A percentile compares a stretch with the other conserved stretches of the same genome.
Conservation (phyloP, 2,797 vertebrate species). For the Rhinoraja longicauda region DNA sequence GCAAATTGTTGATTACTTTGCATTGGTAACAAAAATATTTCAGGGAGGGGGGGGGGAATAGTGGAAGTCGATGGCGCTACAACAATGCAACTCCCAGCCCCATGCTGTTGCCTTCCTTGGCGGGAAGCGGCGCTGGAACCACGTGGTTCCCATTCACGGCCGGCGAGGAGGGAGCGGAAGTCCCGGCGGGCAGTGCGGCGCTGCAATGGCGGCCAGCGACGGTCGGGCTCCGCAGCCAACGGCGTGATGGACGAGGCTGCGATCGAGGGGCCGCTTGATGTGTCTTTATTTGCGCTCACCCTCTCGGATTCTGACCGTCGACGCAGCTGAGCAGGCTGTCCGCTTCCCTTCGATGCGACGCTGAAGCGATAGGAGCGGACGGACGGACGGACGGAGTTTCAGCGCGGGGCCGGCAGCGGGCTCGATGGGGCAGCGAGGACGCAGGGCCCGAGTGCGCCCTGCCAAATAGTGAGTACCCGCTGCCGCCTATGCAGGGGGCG, state of each 20-base stretch:
- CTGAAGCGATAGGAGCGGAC: no score
- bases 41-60: no score
- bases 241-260: not conserved
- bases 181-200: not conserved
- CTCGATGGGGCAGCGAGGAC: not conserved
- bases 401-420: not conserved
- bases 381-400: no score
- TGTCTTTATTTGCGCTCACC: no score
- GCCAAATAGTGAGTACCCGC: slow-evolving; percentile 9
- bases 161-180: not conserved
- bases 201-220: not conserved
- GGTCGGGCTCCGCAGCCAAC: not conserved
- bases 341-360: not conserved
- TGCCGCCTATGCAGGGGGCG: not conserved
- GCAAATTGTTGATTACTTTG: no score
- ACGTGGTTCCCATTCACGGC: not conserved
- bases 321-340: not conserved
- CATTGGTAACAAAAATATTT: no score
- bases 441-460: not conserved
- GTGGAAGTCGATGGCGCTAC: no score
- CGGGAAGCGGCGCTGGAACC: not conserved
- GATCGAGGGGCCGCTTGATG: not conserved
- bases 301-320: not conserved
- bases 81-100: no score
- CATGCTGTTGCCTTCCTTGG: not conserved